phyloP scores from a whole-genome alignment of 2,113 vertebrate genomes.

The Emydocephalus ijimae region DNA sequence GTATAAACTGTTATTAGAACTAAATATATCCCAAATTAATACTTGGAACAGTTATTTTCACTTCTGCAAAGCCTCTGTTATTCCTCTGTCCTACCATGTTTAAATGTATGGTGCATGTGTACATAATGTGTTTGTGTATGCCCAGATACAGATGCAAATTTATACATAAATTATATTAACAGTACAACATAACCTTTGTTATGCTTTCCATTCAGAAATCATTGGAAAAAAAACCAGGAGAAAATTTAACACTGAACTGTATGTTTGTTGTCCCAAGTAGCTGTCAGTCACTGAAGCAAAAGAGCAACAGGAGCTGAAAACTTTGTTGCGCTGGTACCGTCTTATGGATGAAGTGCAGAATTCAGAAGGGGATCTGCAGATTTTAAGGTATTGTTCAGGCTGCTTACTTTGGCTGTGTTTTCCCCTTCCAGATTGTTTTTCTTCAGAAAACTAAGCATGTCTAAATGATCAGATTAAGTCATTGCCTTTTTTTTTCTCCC shows the following conservation, averaged over 20 bases:
- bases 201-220: neutral
- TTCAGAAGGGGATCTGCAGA: constrained; percentile 85
- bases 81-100: neutral
- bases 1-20: neutral
- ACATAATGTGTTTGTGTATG: neutral
- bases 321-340: constrained; percentile 82
- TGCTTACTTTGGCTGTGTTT: neutral
- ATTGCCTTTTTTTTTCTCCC: neutral
- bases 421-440: neutral
- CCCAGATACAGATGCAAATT: neutral
- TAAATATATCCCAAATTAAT: neutral
- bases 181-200: neutral
- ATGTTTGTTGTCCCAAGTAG: constrained; percentile 58
- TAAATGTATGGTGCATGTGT: neutral
- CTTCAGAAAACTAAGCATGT: neutral
- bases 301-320: constrained; percentile 81
- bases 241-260: neutral
- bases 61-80: neutral
- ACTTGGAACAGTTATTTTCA: neutral
- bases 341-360: constrained; percentile 87
- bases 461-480: constrained; percentile 32
- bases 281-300: constrained; percentile 68
- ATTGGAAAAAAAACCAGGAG: neutral
- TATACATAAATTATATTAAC: neutral
- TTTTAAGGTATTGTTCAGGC: constrained; percentile 79